Evolutionary conservation across 2,888 invertebrate species (phyloP).

Genomic region (Scaptomyza flava): DNA sequence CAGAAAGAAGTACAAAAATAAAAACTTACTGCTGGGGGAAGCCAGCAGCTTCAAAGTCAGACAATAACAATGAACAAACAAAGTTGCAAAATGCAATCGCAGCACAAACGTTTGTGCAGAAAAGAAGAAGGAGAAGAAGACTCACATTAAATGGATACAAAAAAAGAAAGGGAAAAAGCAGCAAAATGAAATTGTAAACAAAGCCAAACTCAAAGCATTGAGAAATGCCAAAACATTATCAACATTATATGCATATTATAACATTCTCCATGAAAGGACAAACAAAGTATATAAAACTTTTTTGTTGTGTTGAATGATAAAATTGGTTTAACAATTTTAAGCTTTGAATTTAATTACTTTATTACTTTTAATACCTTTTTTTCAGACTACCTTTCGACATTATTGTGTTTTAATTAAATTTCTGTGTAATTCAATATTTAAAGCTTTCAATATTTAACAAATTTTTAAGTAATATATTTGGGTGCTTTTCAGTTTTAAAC

Average conservation of each 20-base stretch:
- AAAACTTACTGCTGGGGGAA: slow-evolving; percentile 20
- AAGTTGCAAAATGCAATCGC: slow-evolving; percentile 29
- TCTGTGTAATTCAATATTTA: background rate
- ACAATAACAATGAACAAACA: slow-evolving; percentile 43
- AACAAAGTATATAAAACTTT: no score
- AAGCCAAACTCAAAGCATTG: slow-evolving; percentile 47
- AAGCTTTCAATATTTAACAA: slow-evolving; percentile 28
- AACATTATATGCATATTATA: background rate
- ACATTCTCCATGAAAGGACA: no score
- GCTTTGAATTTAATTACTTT: no score
- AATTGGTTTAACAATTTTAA: no score
- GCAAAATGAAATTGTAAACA: slow-evolving; percentile 36
- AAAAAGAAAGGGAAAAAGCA: background rate
- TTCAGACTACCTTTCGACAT: no score
- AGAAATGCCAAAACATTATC: background rate
- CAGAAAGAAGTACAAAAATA: slow-evolving; percentile 22
- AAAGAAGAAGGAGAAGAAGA: slow-evolving; percentile 6
- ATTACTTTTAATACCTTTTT: no score
- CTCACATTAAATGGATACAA: slow-evolving; percentile 20
- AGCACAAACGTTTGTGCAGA: slow-evolving; percentile 11
- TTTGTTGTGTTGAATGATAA: no score
- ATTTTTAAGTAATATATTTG: background rate
- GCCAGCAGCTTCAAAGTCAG: slow-evolving; percentile 27
- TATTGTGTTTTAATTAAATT: no score
- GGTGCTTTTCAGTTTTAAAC: slow-evolving; percentile 12